Percentiles rank a stretch among this genome's conserved stretches.
Conservation (phyloP, 2,113 vertebrate genomes). For the Macheiramphus alcinus region DNA sequence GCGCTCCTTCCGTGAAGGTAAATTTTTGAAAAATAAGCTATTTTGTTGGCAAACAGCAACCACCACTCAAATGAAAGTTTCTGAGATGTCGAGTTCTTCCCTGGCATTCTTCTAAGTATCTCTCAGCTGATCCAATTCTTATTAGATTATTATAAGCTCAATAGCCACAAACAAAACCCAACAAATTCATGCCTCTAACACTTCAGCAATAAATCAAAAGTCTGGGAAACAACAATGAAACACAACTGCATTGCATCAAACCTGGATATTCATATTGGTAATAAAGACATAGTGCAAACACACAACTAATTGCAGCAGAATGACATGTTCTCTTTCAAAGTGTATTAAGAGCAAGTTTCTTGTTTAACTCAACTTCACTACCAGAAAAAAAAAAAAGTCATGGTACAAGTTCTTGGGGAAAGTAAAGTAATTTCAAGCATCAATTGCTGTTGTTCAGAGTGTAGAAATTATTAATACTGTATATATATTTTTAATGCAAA, state of each 20-base stretch:
- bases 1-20: not conserved
- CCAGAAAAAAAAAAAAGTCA: not conserved
- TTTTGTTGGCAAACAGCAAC: not conserved
- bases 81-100: not conserved
- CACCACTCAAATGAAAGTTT: not conserved
- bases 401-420: not conserved
- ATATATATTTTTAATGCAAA: not conserved
- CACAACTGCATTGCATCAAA: not conserved
- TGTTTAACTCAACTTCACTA: not conserved
- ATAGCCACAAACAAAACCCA: not conserved
- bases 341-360: not conserved
- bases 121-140: not conserved
- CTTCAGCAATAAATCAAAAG: not conserved
- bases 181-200: not conserved
- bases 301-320: not conserved
- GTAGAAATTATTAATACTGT: not conserved
- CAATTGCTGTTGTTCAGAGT: not conserved
- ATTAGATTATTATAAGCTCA: not conserved
- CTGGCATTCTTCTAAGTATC: not conserved
- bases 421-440: not conserved
- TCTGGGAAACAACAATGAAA: not conserved
- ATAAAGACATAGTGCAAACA: not conserved
- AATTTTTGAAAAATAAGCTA: not conserved
- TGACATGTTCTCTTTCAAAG: not conserved
- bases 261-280: not conserved